phyloP scores from a whole-genome alignment of 2,797 vertebrate genomes.

The Picus viridis region DNA sequence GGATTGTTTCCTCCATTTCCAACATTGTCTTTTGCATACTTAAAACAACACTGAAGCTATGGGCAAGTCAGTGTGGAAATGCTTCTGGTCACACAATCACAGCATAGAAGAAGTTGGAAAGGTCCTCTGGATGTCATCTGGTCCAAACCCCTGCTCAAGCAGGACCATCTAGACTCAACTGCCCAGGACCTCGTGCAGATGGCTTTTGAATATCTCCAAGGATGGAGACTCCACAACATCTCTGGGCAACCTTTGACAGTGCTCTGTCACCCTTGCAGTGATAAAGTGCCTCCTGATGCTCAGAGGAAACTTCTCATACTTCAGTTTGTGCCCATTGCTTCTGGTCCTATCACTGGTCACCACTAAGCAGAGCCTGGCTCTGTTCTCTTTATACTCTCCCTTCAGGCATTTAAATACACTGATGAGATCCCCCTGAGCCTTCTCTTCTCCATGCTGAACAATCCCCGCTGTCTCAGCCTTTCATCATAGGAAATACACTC shows the following conservation, averaged over 20 bases:
- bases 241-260: background rate
- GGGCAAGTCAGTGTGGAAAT: background rate
- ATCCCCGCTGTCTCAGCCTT: background rate
- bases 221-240: background rate
- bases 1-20: background rate
- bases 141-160: background rate
- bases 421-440: background rate
- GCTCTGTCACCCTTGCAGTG: fast-evolving
- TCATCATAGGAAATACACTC: background rate
- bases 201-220: background rate
- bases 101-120: background rate
- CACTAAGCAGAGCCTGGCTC: background rate
- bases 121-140: background rate
- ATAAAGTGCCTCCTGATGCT: background rate
- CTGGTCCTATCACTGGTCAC: background rate
- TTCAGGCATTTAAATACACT: background rate
- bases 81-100: background rate
- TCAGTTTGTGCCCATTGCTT: background rate
- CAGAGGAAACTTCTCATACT: background rate
- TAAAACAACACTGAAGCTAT: background rate
- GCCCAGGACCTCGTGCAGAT: fast-evolving
- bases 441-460: background rate
- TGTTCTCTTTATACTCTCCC: background rate
- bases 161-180: background rate
- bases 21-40: background rate